Percentiles rank a stretch among this genome's conserved stretches.
Conservation (phyloP, 2,888 invertebrate species). For the Drosophila suboccidentalis region DNA sequence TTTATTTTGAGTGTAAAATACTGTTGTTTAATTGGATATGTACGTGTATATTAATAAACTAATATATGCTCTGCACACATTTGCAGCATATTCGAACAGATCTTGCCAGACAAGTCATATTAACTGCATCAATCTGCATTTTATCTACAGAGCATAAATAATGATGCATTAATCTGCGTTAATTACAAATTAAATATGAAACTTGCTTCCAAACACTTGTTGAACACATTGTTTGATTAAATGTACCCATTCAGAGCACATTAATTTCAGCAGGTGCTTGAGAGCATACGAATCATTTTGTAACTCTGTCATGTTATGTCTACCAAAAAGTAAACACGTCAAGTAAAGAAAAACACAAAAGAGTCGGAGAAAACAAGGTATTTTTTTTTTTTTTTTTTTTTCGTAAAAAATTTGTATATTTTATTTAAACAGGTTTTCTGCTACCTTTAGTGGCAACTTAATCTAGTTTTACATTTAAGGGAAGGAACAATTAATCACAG, state of each 20-base stretch:
- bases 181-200: constrained; percentile 9
- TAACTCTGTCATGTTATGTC: constrained; percentile 44
- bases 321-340: constrained; percentile 43
- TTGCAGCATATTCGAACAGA: not conserved
- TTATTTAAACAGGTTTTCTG: no score
- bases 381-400: no score
- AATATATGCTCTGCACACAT: not conserved
- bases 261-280: constrained; percentile 1
- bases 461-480: no score
- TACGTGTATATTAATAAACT: no score
- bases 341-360: constrained; percentile 18
- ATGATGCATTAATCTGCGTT: constrained; percentile 6
- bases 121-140: not conserved
- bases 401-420: no score
- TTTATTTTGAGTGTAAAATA: constrained; percentile 6
- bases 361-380: constrained; percentile 10
- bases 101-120: not conserved
- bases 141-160: not conserved
- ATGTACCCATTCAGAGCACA: not conserved
- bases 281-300: constrained; percentile 5
- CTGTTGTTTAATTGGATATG: not conserved
- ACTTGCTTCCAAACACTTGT: constrained; percentile 8
- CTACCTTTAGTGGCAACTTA: no score
- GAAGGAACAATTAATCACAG: no score
- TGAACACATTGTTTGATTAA: constrained; percentile 6